Conservation (phyloP, 2,113 vertebrate genomes). For the Ciconia maguari region DNA sequence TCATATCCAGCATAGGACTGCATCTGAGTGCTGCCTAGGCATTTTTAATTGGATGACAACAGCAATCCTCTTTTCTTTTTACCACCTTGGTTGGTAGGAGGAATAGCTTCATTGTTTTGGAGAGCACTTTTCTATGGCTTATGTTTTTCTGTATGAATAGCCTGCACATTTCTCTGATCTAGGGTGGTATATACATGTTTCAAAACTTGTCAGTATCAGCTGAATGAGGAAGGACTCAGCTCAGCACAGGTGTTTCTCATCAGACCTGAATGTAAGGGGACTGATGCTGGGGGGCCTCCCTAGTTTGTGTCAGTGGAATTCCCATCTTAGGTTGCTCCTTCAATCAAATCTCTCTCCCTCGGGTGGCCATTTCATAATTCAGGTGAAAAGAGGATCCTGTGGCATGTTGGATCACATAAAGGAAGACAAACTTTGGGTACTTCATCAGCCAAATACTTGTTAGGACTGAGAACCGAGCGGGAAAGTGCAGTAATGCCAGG, state of each 20-base stretch:
- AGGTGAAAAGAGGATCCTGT: neutral
- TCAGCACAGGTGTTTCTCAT: fast-evolving
- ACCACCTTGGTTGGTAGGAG: neutral
- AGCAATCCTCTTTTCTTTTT: neutral
- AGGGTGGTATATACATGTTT: neutral
- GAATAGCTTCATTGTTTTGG: neutral
- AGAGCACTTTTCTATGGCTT: neutral
- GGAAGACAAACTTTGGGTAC: neutral
- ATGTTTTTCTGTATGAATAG: neutral
- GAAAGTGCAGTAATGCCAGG: neutral
- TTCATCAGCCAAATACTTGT: neutral
- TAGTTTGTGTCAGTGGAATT: neutral
- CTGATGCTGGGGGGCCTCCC: fast-evolving
- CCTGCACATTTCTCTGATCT: neutral
- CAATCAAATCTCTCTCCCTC: neutral
- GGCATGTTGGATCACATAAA: neutral
- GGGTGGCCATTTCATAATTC: neutral
- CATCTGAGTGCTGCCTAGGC: neutral
- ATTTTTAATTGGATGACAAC: neutral
- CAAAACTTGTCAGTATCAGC: neutral
- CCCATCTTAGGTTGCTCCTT: neutral
- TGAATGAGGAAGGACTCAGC: neutral
- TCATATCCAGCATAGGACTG: neutral
- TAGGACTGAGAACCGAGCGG: neutral
- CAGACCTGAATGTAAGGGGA: neutral